Evolutionary conservation across 2,113 vertebrate genomes (phyloP), one percentile per base, ranked within the genome.

Genomic region (Lepisosteus oculatus): DNA sequence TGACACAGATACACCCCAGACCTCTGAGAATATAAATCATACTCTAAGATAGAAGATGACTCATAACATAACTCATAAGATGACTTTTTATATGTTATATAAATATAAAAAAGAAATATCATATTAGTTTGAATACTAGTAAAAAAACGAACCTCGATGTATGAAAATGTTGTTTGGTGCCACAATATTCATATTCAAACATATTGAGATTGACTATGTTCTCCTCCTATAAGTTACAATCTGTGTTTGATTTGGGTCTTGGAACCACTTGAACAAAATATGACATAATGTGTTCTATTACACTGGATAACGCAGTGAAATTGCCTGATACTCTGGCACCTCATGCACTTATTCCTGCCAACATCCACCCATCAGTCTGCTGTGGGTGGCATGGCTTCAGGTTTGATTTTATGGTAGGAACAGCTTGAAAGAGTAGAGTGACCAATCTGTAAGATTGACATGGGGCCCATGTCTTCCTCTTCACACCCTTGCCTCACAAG

Each of bases 61-160:
- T 75, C 77, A 74, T 78, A 78, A 61, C 57, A 70, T 74, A 76
- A 42, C 8, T n/a, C 12, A 63, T 7, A 63, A 11, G 7, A 8
- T 17, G 8, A 12, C 17, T 63, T 63, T 55, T 17, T 41, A 66
- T 11, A 3, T 14, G 14, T 4, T 17, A n/a, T 13, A 8, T 15
- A 6, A 68, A 45, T 68, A 9, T 29, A 55, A 67, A 67, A 29
- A 29, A 29, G 29, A 29, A 29, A 29, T 29, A 29, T 29, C 29
- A 29, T 29, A 29, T 29, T 29, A 29, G 29, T 29, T 29, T 29
- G 29, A 29, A 29, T 29, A 29, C 29, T 29, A 29, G 29, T 29
- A 29, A 29, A 29, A 29, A 29, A 29, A 29, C 29, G 1, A 29
- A 29, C 0, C 29, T 29, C 2, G 29, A 29, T 29, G 29, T 29